Evolutionary conservation across 2,797 vertebrate genomes (phyloP).

Genomic region (Cirrhinus mrigala): DNA sequence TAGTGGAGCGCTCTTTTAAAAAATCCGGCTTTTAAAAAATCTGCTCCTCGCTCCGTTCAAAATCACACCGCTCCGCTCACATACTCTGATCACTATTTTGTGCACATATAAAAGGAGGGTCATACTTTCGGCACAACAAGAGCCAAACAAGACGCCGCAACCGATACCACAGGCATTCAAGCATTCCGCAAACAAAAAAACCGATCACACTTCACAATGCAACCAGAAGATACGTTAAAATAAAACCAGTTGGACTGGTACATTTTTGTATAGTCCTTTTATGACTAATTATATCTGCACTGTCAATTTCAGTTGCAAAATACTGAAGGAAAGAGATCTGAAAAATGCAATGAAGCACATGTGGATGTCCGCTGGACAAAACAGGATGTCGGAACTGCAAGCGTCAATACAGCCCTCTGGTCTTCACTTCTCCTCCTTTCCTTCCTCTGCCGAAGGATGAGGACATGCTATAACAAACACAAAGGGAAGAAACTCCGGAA

Average conservation of each 20-base stretch:
- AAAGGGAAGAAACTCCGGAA: slow-evolving; percentile 62
- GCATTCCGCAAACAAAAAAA: slow-evolving; percentile 30
- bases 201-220: slow-evolving; percentile 26
- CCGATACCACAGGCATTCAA: slow-evolving; percentile 22
- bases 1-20: too few species aligned
- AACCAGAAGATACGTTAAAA: slow-evolving; percentile 21
- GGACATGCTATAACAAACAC: slow-evolving; percentile 61
- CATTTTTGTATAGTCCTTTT: not conserved
- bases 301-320: slow-evolving; percentile 6
- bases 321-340: slow-evolving; percentile 25
- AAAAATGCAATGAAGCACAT: slow-evolving; percentile 57
- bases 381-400: slow-evolving; percentile 65
- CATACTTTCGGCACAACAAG: slow-evolving; percentile 53
- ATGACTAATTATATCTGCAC: not conserved
- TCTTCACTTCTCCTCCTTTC: slow-evolving; percentile 75
- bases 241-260: slow-evolving; percentile 40
- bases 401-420: slow-evolving; percentile 55
- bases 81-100: not conserved
- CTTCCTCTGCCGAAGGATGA: slow-evolving; percentile 71
- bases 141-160: slow-evolving; percentile 45
- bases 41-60: too few species aligned
- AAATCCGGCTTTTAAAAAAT: too few species aligned
- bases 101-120: not conserved
- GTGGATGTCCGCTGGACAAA: slow-evolving; percentile 72
- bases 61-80: too few species aligned